Base-by-base conservation (phyloP, 2,113 vertebrate species). In the Echinops telfairi region DNA sequence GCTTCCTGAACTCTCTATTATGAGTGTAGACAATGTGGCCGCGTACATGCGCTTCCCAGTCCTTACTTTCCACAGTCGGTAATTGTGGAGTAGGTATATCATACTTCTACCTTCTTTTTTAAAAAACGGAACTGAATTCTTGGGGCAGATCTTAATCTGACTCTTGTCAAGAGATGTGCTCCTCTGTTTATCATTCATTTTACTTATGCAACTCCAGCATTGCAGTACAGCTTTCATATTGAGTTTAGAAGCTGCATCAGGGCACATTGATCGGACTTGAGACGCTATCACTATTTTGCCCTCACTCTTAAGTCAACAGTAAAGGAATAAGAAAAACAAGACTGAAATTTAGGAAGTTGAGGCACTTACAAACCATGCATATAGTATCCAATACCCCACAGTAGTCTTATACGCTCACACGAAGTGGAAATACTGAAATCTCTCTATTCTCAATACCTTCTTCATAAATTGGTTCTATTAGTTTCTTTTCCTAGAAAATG, bases 301-400 rank as follows among this genome's bases (percentile, higher is more conserved):
- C 43, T 82, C 36, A 47, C 9, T 38, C 89, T 81, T 53, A 40
- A 75, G 17, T 38, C 40, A 81, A 40, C 58, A 57, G 25, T 70
- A 43, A 79, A 29, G 81, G 53, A 6, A 47, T n/a, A 68, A 89
- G 36, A 79, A 80, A 89, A 33, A 14, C n/a, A 60, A 84, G 10
- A 77, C 9, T 38, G 17, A 68, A 76, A 81, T 58, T n/a, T 8
- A 77, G 31, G 16, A 58, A 84, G 36, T 53, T 8, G 47, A 38
- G 79, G 71, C 6, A 19, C 17, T 9, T 0, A 0, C 29, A 40
- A 58, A 19, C 71, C 29, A 47, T 20, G 12, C 15, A 4, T 9
- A 2, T 23, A 25, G 12, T 33, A 4, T 6, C 23, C 14, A 27
- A 0, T 60, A 17, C 14, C 31, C 7, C n/a, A 27, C 23, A 40